Conservation (phyloP, 2,888 invertebrate genomes). For the Agrotis exclamationis region DNA sequence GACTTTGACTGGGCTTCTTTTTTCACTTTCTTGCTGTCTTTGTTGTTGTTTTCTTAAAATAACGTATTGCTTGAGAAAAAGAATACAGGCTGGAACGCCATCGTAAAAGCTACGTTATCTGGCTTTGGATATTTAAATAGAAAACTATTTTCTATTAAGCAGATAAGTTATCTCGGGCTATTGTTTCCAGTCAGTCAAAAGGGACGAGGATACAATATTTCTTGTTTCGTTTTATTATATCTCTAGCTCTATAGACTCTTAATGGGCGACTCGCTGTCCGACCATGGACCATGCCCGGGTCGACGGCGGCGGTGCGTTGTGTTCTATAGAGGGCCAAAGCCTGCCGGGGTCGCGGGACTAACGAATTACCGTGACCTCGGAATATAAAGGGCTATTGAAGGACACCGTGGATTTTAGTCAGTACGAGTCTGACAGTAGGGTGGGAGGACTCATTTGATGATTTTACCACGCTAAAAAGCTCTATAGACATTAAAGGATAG, state of each 20-base stretch:
- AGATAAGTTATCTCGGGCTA: conserved; percentile 38
- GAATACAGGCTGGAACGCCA: conserved; percentile 11
- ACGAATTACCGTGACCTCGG: no score
- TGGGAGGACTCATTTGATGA: no score
- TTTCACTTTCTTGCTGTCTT: conserved; percentile 52
- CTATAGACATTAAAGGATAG: background rate
- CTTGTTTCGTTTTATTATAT: conserved; percentile 14
- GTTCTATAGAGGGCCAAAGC: no score
- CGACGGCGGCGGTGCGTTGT: no score
- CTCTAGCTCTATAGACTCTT: background rate
- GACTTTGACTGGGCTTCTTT: conserved; percentile 60
- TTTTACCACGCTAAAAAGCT: no score
- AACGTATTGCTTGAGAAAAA: conserved; percentile 49
- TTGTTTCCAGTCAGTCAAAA: conserved; percentile 48
- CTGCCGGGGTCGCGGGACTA: no score
- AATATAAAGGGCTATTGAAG: no score
- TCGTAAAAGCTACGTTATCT: conserved; percentile 29
- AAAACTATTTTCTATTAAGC: conserved; percentile 18
- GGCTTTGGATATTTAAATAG: conserved; percentile 35
- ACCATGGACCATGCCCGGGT: no score
- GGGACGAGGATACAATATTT: conserved; percentile 19
- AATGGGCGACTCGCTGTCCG: no score
- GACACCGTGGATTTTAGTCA: no score
- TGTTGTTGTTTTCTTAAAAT: conserved; percentile 49
- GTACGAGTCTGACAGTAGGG: no score